phyloP scores from a whole-genome alignment of 2,888 invertebrate species.

The Acleris emargana region DNA sequence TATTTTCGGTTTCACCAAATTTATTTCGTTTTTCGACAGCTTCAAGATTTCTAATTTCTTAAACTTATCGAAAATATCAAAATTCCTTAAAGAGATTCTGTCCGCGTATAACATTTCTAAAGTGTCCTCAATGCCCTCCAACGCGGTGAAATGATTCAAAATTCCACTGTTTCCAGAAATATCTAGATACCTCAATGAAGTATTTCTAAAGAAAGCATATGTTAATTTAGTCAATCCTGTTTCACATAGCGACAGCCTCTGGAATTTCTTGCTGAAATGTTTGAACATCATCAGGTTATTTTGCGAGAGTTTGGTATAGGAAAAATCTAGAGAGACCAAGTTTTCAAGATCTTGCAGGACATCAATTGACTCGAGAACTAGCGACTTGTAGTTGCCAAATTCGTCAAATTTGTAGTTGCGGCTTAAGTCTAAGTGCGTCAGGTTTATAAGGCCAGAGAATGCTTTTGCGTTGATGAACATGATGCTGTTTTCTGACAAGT shows the following conservation, averaged over 20 bases:
- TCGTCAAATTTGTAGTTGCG: constrained; percentile 57
- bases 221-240: constrained; percentile 65
- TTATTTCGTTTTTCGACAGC: constrained; percentile 80
- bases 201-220: constrained; percentile 65
- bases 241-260: constrained; percentile 70
- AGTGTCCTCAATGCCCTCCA: constrained; percentile 69
- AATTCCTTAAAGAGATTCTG: constrained; percentile 61
- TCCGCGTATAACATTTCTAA: constrained; percentile 74
- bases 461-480: constrained; percentile 61
- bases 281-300: constrained; percentile 48
- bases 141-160: constrained; percentile 52
- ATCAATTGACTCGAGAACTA: constrained; percentile 46
- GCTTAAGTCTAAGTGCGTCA: constrained; percentile 82
- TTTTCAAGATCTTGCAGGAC: constrained; percentile 48
- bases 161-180: constrained; percentile 81
- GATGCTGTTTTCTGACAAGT: constrained; percentile 81
- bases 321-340: constrained; percentile 62
- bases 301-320: constrained; percentile 53
- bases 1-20: constrained; percentile 49
- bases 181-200: constrained; percentile 75
- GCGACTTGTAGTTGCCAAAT: constrained; percentile 39
- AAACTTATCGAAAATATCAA: constrained; percentile 66
- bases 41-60: constrained; percentile 71
- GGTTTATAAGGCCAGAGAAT: constrained; percentile 62
- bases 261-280: constrained; percentile 49